phyloP scores from a whole-genome alignment of 2,888 invertebrate species.

The Belgica antarctica region DNA sequence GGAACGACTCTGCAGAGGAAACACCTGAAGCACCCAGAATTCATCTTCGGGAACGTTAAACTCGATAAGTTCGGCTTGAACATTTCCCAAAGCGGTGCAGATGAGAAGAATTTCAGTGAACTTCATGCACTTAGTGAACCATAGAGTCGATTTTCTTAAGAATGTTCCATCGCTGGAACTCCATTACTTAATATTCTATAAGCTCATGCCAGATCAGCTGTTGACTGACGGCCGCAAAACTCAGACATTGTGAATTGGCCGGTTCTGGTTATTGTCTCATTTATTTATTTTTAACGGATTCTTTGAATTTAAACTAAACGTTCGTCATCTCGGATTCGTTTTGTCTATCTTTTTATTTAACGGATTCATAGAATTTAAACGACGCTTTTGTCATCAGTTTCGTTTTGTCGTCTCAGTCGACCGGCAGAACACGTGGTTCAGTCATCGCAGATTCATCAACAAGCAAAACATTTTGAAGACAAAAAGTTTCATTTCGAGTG shows the following conservation, averaged over 20 bases:
- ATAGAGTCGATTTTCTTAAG: constrained; percentile 48
- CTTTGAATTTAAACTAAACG: too few species aligned
- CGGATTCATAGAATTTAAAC: too few species aligned
- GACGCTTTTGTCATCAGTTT: too few species aligned
- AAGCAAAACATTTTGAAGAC: background rate
- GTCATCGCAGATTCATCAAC: background rate
- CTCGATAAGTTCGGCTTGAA: constrained; percentile 50
- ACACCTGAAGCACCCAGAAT: constrained; percentile 52
- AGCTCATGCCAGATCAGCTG: too few species aligned
- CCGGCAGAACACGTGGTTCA: background rate
- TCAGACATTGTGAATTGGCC: too few species aligned
- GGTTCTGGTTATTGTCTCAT: too few species aligned
- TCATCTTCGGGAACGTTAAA: constrained; percentile 48
- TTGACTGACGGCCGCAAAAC: too few species aligned
- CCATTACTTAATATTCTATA: too few species aligned
- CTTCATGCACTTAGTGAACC: constrained; percentile 48
- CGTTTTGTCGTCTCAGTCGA: too few species aligned
- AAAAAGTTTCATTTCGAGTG: background rate
- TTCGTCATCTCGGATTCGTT: too few species aligned
- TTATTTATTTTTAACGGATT: too few species aligned
- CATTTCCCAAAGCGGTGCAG: constrained; percentile 45
- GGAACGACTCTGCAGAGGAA: constrained; percentile 48
- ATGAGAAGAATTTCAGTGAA: constrained; percentile 49
- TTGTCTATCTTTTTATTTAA: too few species aligned
- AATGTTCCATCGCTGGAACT: constrained; percentile 51